Evolutionary conservation across 2,113 vertebrate genomes (phyloP).

Genomic region (Chlorodrepanis virens): DNA sequence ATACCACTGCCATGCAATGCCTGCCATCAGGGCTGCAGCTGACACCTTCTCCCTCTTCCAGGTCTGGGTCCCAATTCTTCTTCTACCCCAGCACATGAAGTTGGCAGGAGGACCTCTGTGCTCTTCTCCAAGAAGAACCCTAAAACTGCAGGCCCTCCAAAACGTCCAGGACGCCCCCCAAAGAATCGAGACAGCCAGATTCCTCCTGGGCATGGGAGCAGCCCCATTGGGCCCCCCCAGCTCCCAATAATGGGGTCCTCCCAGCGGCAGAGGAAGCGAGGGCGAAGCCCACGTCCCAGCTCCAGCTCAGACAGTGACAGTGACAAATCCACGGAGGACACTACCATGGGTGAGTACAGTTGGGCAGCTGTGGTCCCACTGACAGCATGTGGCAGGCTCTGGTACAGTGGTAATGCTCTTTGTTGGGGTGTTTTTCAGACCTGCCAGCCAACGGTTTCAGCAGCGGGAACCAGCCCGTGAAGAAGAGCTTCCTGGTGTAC

Average conservation of each 20-base stretch:
- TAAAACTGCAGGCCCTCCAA: conserved; percentile 91
- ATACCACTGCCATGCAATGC: fast-evolving
- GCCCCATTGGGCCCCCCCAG: conserved; percentile 90
- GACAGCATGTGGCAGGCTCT: fast-evolving
- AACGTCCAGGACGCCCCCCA: conserved; percentile 92
- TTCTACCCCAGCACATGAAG: conserved; percentile 90
- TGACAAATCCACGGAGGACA: conserved; percentile 79
- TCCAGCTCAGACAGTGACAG: conserved; percentile 96
- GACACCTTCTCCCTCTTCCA: conserved; percentile 26
- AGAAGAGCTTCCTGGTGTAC: conserved; percentile 97
- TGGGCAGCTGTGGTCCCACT: fast-evolving
- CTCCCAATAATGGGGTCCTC: conserved; percentile 83
- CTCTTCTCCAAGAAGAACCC: conserved; percentile 99
- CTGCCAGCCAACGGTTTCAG: conserved; percentile 95
- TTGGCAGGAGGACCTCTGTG: conserved; percentile 94
- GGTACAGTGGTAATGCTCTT: background rate
- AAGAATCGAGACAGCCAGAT: conserved; percentile 92
- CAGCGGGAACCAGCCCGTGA: conserved; percentile 89
- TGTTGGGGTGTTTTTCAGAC: conserved; percentile 69
- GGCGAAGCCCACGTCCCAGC: conserved; percentile 88
- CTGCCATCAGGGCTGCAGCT: background rate
- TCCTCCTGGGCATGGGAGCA: conserved; percentile 80
- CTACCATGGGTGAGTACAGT: conserved; percentile 76
- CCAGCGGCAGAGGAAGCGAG: conserved; percentile 87
- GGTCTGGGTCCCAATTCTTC: conserved; percentile 86